phyloP scores from a whole-genome alignment of 2,113 vertebrate genomes.

The Megaceryle torquata region DNA sequence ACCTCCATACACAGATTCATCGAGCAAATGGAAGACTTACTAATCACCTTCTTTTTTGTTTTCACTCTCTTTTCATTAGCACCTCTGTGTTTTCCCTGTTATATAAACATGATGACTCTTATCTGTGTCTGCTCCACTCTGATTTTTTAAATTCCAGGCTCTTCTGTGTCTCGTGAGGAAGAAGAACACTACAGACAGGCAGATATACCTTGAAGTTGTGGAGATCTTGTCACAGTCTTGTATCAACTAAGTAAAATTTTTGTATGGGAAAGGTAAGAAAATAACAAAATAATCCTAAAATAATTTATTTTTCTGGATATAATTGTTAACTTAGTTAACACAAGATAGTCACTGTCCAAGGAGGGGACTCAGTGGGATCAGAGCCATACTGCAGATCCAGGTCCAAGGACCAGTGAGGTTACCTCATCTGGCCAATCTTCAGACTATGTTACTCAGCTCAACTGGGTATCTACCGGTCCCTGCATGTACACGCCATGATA shows the following conservation, averaged over 20 bases:
- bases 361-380: not conserved
- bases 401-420: not conserved
- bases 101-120: not conserved
- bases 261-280: not conserved
- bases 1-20: not conserved
- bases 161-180: not conserved
- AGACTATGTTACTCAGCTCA: not conserved
- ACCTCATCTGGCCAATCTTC: not conserved
- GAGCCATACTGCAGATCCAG: not conserved
- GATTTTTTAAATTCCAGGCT: not conserved
- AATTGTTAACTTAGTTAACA: not conserved
- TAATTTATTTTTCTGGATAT: not conserved
- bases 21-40: fast-evolving
- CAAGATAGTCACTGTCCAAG: not conserved
- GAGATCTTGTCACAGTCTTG: not conserved
- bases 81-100: not conserved
- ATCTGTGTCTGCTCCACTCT: not conserved
- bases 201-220: not conserved
- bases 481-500: fast-evolving
- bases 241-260: not conserved
- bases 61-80: not conserved
- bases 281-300: not conserved
- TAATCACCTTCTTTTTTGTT: not conserved
- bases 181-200: not conserved
- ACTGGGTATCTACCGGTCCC: not conserved